Percentiles rank a stretch among this genome's conserved stretches.
These are phyloP conservation scores for Phataginus tricuspis DNA, from an alignment of 2,797 vertebrate species.

Conservation along the genomic window DNA sequence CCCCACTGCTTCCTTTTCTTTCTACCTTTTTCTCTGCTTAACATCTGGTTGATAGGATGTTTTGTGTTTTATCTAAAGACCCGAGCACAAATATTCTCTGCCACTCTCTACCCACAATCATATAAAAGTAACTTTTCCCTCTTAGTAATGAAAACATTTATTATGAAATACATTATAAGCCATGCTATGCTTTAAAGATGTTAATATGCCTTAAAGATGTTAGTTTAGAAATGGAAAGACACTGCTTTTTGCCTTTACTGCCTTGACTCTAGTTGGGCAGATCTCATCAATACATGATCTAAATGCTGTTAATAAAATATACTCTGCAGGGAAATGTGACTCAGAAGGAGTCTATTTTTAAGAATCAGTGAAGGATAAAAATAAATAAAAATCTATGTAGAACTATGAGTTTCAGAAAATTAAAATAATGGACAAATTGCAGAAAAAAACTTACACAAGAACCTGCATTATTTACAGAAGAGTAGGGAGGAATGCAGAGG, in stretches of 20 bases:
- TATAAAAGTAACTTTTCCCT: neutral
- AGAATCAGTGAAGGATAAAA: neutral
- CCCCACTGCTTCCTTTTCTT: neutral
- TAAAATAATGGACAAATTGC: neutral
- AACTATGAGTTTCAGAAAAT: neutral
- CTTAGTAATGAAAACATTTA: neutral
- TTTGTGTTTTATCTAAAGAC: slow-evolving; percentile 3
- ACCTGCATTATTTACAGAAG: neutral
- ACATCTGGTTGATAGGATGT: neutral
- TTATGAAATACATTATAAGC: neutral
- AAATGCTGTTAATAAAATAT: slow-evolving; percentile 43
- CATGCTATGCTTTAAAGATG: neutral
- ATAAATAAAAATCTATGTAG: neutral
- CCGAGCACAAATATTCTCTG: neutral
- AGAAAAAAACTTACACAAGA: neutral
- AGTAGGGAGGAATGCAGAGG: neutral
- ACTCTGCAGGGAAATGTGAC: neutral
- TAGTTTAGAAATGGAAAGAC: neutral
- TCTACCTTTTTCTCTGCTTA: neutral
- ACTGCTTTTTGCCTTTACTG: slow-evolving; percentile 20
- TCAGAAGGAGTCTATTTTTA: neutral
- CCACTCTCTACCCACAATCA: neutral
- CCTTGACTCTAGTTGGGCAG: neutral
- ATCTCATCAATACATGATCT: slow-evolving; percentile 4
- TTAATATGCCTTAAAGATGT: neutral